phyloP scores from a whole-genome alignment of 2,888 invertebrate species.

The Norana najaformis region DNA sequence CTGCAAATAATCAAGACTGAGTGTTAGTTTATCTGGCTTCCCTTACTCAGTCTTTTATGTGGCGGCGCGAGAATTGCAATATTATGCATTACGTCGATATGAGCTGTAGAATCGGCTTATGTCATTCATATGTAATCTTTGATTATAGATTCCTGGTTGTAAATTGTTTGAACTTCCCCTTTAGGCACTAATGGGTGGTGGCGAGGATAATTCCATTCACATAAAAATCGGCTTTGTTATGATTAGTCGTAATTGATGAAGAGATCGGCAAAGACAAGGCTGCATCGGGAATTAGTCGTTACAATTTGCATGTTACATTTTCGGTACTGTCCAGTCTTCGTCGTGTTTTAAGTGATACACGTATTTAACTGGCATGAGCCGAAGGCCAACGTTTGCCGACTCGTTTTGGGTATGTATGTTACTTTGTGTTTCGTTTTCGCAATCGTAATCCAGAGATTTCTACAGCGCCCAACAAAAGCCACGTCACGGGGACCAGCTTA shows the following conservation, averaged over 20 bases:
- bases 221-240: neutral
- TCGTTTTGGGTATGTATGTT: conserved; percentile 18
- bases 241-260: neutral
- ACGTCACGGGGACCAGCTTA: no score
- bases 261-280: neutral
- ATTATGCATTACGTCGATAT: neutral
- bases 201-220: neutral
- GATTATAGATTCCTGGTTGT: neutral
- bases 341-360: neutral
- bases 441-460: no score
- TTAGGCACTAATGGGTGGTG: neutral
- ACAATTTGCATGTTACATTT: neutral
- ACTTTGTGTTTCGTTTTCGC: no score
- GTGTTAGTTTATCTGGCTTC: no score
- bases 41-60: no score
- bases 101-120: neutral
- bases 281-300: no score
- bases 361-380: neutral
- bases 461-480: no score
- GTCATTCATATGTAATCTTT: neutral
- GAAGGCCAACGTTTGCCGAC: conserved; percentile 19
- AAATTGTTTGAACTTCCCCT: neutral
- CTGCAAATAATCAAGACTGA: no score
- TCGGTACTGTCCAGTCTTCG: neutral
- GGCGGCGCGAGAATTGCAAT: no score